phyloP scores from a whole-genome alignment of 2,888 invertebrate species.

The Furcula furcula region DNA sequence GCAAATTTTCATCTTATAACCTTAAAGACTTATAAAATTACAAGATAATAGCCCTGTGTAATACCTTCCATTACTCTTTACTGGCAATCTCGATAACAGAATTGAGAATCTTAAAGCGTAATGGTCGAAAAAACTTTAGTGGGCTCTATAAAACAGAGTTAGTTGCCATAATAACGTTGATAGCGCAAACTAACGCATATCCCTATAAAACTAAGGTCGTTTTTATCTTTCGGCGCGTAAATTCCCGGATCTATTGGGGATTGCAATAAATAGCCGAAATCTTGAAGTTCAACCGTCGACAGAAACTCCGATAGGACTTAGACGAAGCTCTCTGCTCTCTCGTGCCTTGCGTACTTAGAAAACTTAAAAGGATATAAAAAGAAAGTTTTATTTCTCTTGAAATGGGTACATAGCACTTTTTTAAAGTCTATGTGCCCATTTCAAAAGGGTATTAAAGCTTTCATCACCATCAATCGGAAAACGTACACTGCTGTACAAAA shows the following conservation, averaged over 20 bases:
- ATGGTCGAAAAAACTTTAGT: conserved; percentile 23
- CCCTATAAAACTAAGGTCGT: conserved; percentile 41
- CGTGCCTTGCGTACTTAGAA: conserved; percentile 16
- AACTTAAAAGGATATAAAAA: conserved; percentile 17
- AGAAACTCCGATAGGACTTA: conserved; percentile 66
- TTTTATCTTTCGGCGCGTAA: conserved; percentile 70
- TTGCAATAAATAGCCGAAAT: conserved; percentile 78
- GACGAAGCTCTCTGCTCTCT: conserved; percentile 18
- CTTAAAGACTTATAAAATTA: conserved; percentile 2
- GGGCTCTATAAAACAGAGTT: conserved; percentile 29
- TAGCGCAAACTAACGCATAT: conserved; percentile 31
- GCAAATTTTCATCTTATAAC: no score
- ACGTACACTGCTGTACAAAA: no score
- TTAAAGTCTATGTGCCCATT: background rate
- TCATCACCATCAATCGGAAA: no score
- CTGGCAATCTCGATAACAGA: conserved; percentile 13
- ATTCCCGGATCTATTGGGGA: conserved; percentile 66
- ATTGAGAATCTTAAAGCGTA: conserved; percentile 25
- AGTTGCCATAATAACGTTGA: conserved; percentile 27
- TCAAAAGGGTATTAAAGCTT: no score
- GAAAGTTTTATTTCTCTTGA: conserved; percentile 17
- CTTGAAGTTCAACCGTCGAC: conserved; percentile 71
- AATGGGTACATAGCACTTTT: conserved; percentile 4
- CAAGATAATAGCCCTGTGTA: conserved; percentile 9
- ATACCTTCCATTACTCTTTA: conserved; percentile 10